A percentile compares a stretch with the other conserved stretches of the same genome.
phyloP scores from a whole-genome alignment of 2,797 vertebrate species.

The Myotis planiceps region DNA sequence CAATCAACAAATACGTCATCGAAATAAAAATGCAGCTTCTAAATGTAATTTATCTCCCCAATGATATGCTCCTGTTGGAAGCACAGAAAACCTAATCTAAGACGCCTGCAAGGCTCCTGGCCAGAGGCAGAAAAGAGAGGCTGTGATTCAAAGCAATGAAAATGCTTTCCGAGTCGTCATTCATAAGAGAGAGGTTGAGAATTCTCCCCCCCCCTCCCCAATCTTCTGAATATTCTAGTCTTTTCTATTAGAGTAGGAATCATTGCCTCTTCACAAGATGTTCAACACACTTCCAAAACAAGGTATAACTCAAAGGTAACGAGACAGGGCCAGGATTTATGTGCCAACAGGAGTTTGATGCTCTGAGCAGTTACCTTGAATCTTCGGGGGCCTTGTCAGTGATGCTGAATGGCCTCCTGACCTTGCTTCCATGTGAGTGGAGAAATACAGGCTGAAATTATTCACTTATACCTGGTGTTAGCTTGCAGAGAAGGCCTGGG shows the following conservation, averaged over 20 bases:
- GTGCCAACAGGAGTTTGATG: neutral
- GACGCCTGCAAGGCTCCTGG: neutral
- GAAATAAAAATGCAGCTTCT: conserved; percentile 50
- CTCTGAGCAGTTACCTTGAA: neutral
- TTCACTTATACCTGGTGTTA: neutral
- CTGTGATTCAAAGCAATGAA: neutral
- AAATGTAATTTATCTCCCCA: conserved; percentile 39
- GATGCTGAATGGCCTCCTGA: neutral
- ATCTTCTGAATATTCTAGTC: neutral
- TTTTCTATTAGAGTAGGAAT: neutral
- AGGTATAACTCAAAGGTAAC: neutral
- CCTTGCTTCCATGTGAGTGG: neutral
- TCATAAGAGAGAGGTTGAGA: neutral
- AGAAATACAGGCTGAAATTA: neutral
- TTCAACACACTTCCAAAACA: neutral
- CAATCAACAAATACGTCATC: conserved; percentile 56
- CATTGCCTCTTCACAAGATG: neutral
- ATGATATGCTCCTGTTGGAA: neutral
- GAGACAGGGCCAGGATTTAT: neutral
- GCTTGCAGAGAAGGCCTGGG: neutral
- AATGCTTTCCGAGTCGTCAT: neutral
- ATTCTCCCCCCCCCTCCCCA: accelerated
- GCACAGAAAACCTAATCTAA: conserved; percentile 36
- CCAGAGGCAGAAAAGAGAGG: neutral
- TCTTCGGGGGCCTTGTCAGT: neutral